phyloP scores from a whole-genome alignment of 1,140 invertebrate genomes.

The Drosophila micromelanica region DNA sequence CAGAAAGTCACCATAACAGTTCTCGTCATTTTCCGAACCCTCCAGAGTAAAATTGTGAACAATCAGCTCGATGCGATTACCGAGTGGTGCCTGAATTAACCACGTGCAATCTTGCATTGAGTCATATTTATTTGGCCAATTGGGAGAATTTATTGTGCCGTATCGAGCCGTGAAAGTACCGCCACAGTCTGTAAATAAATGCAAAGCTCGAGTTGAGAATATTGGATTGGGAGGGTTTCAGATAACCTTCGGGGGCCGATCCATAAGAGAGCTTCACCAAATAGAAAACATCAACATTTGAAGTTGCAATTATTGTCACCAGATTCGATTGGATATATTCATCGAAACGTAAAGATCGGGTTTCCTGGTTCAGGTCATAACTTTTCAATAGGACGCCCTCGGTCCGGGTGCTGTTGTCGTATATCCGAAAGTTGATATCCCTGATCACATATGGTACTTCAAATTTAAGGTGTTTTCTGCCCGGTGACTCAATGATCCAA shows the following conservation, averaged over 20 bases:
- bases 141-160: constrained; percentile 88
- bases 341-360: rapidly evolving
- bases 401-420: constrained; percentile 29
- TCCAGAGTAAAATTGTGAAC: constrained; percentile 90
- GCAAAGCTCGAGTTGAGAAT: background rate
- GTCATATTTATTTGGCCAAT: constrained; percentile 90
- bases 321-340: constrained; percentile 40
- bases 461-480: constrained; percentile 27
- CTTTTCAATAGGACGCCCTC: constrained; percentile 2
- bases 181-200: constrained; percentile 87
- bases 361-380: background rate
- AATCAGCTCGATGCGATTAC: constrained; percentile 90
- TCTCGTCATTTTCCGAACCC: constrained; percentile 65
- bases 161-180: constrained; percentile 87
- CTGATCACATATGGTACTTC: rapidly evolving
- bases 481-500: constrained; percentile 88
- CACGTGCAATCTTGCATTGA: constrained; percentile 89
- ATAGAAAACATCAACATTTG: rapidly evolving
- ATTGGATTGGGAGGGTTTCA: too few species aligned
- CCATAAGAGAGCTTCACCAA: background rate
- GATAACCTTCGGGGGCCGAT: constrained; percentile 6
- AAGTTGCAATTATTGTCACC: constrained; percentile 15
- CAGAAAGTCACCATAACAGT: constrained; percentile 90
- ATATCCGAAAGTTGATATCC: background rate
- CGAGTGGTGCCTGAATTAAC: constrained; percentile 89